Evolutionary conservation across 2,113 vertebrate species (phyloP), one percentile per base, ranked within the genome.

Genomic region (Myotis yumanensis): DNA sequence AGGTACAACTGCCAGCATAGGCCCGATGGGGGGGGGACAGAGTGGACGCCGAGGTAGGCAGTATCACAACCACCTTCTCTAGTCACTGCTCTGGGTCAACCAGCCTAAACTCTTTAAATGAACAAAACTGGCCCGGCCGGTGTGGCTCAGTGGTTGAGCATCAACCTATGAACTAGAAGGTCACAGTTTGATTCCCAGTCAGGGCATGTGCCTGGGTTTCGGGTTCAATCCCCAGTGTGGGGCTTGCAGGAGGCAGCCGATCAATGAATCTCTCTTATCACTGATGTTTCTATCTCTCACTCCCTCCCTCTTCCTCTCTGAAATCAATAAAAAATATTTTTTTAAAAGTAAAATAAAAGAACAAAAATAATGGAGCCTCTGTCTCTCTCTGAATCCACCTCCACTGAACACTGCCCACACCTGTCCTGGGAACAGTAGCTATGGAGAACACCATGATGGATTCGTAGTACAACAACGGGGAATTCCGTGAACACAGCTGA

Each of bases 41-140:
- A 71, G 54, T 46, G 12, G 28, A 35, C 23, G 6, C 71, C 30
- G 0, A 0, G 0, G 28, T 3, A 10, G 54, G 30, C 18, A 32
- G 8, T 11, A 2, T 51, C 73, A 28, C 32, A 40, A n/a, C 15
- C 23, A 6, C 7, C 3, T 4, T 85, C 57, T 35, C 15, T n/a
- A 5, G 25, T 23, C 43, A 57, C 14, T 18, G 22, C 12, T 17
- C 22, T 43, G 17, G 30, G 15, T n/a, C 28, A 48, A 14, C 11
- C 48, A 82, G 37, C 35, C 68, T 14, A 4, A 14, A n/a, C 11
- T 17, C 4, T 48, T 81, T 23, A n/a, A 57, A 10, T 10, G 59
- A 77, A 85, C 10, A n/a, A 43, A 57, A 86, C 1, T 59, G 23
- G 57, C 57, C 57, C 9, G 4, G 59, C 59, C 59, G 4, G 25